Evolutionary conservation across 1,140 invertebrate species (phyloP), one percentile per base, ranked within the genome.

Genomic region (Plectrocnemia conspersa): DNA sequence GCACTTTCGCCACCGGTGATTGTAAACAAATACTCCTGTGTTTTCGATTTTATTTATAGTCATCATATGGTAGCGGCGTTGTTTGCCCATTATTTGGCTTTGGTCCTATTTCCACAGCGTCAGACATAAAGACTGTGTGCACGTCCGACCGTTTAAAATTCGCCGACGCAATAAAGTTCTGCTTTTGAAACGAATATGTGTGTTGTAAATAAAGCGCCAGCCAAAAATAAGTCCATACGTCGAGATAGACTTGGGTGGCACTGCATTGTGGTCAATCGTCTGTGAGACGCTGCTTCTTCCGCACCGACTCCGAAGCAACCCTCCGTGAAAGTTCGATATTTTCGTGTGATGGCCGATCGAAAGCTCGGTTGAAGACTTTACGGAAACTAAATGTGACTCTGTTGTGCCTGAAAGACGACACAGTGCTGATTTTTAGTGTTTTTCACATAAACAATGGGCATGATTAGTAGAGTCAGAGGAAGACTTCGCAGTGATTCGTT

Each of bases 401-500:
- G n/a, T n/a, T n/a, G n/a, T n/a, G n/a, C n/a, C n/a, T n/a, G n/a
- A n/a, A n/a, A n/a, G n/a, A n/a, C n/a, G n/a, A n/a, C n/a, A n/a
- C n/a, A 29, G 36, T 40, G 36, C 10, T 6, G 36, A 40, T 9
- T 29, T 40, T 16, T 16, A 16, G 36, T 40, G 36, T 16, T 40
- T 7, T 40, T 40, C 22, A 5, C 22, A 16, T 9, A 6, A 22
- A 42, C 38, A 50, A 82, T 83, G 81, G 81, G 81, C 15, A 83
- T 84, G 81, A 83, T 83, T 64, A 82, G 80, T 2, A 69, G 82
- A 57, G 80, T 84, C 53, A 73, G 82, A 21, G 79, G 80, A 3
- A 69, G 81, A 35, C 73, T 84, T 35, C 68, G 81, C 52, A 80
- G 79, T 66, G 77, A 82, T 66, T 81, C 79, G 13, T 72, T 82